Conservation (phyloP, 2,888 invertebrate species). For the Boloria selene region DNA sequence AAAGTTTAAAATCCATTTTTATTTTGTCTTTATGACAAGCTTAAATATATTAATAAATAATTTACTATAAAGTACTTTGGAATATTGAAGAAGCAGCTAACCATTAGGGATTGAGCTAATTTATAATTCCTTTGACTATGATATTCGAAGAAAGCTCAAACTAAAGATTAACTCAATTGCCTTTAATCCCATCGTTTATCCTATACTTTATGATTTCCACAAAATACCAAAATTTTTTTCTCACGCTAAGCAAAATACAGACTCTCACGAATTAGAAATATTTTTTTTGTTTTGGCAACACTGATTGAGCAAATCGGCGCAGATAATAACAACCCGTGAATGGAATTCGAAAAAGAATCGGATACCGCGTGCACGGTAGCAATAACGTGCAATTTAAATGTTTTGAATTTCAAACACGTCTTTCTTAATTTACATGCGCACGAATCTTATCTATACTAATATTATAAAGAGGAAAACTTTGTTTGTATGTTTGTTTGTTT, state of each 20-base stretch:
- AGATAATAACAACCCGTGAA: conserved; percentile 72
- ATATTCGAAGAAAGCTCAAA: conserved; percentile 27
- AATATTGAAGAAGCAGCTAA: neutral
- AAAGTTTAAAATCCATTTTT: no score
- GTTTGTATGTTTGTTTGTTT: no score
- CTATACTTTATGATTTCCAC: conserved; percentile 38
- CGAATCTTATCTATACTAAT: conserved; percentile 38
- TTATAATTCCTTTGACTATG: conserved; percentile 13
- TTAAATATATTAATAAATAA: no score
- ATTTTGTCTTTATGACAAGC: no score
- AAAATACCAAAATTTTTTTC: conserved; percentile 54
- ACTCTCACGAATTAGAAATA: conserved; percentile 75
- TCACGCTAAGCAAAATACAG: conserved; percentile 70
- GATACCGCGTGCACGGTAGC: conserved; percentile 77
- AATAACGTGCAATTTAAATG: conserved; percentile 81
- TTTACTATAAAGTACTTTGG: no score
- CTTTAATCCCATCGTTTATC: conserved; percentile 37
- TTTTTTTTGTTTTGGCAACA: conserved; percentile 71
- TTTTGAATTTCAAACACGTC: conserved; percentile 75
- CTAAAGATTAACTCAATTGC: conserved; percentile 36
- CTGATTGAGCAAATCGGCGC: conserved; percentile 73
- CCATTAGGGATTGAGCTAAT: no score
- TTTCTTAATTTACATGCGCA: conserved; percentile 50
- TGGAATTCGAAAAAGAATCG: conserved; percentile 68
- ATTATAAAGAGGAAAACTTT: no score